Percentiles rank a stretch among this genome's conserved stretches.
phyloP scores from a whole-genome alignment of 35 echinoderm and acorn worm species.

The Patiria miniata region DNA sequence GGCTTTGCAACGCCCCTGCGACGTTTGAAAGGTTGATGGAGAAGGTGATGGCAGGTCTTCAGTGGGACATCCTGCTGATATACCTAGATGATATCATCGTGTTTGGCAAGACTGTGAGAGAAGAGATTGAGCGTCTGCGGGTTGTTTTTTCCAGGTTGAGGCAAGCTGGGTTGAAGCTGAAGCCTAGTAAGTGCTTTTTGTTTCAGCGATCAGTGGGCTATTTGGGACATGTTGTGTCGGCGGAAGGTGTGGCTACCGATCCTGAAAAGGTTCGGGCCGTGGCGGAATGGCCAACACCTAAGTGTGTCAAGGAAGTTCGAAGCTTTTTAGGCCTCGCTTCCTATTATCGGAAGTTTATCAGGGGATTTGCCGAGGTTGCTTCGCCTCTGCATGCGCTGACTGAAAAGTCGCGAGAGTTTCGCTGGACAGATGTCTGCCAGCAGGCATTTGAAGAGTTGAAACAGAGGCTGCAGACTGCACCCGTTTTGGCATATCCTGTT shows the following conservation, averaged over 20 bases:
- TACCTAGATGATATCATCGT: no score
- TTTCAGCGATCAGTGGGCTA: conserved; percentile 34
- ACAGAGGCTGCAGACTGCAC: conserved; percentile 30
- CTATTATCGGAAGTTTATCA: conserved; percentile 63
- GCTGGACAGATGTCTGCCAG: conserved; percentile 45
- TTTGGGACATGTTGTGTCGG: conserved; percentile 57
- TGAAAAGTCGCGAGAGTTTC: conserved; percentile 33
- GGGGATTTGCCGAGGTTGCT: conserved; percentile 50
- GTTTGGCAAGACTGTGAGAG: not conserved
- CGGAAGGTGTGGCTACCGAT: conserved; percentile 53
- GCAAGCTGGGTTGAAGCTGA: conserved; percentile 53
- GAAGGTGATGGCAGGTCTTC: no score
- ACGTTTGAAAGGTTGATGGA: no score
- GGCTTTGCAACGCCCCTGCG: no score
- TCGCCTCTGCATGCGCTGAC: conserved; percentile 48
- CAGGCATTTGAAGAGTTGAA: conserved; percentile 48
- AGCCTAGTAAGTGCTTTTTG: conserved; percentile 54
- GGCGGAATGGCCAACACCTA: conserved; percentile 41
- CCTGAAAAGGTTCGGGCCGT: conserved; percentile 50
- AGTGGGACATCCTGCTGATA: no score
- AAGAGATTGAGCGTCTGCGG: conserved; percentile 26
- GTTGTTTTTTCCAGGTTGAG: conserved; percentile 35
- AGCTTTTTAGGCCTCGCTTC: conserved; percentile 59
- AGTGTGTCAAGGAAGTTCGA: conserved; percentile 39
- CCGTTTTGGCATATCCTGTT: conserved; percentile 58